Evolutionary conservation across 2,888 invertebrate species (phyloP).

Genomic region (Limnephilus lunatus): DNA sequence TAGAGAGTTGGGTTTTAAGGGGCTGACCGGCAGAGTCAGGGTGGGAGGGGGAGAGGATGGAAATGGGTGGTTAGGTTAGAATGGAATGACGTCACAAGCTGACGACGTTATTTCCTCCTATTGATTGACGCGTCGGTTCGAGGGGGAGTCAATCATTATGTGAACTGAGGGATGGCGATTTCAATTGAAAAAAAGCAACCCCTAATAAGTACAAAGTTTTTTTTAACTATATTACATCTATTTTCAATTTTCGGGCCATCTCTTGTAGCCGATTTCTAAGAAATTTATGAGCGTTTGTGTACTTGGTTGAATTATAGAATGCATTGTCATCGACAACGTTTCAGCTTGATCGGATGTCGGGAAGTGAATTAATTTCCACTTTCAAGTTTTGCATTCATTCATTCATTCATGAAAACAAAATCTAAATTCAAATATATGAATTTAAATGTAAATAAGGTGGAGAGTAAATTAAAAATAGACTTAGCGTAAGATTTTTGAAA

Average conservation of each 20-base stretch:
- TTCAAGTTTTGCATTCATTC: too few relatives aligned
- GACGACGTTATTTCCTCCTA: slow-evolving; percentile 19
- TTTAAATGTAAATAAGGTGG: background rate
- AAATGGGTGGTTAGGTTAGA: background rate
- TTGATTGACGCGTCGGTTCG: slow-evolving; percentile 10
- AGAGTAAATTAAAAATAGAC: background rate
- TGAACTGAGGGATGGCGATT: background rate
- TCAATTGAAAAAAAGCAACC: slow-evolving; percentile 6
- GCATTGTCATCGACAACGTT: too few relatives aligned
- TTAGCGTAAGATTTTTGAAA: background rate
- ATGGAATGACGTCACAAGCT: slow-evolving; percentile 25
- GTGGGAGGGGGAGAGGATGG: background rate
- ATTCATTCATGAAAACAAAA: too few relatives aligned
- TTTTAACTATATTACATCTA: too few relatives aligned
- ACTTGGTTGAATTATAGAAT: too few relatives aligned
- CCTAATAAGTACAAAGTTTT: too few relatives aligned
- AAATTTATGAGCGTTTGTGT: too few relatives aligned
- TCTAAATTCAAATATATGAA: too few relatives aligned
- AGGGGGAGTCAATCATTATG: slow-evolving; percentile 14
- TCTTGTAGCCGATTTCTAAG: too few relatives aligned
- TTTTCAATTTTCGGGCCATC: too few relatives aligned
- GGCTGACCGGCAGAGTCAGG: background rate
- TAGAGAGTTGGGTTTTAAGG: background rate
- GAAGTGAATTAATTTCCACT: too few relatives aligned
- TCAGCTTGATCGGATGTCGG: too few relatives aligned